Evolutionary conservation across 1,140 invertebrate species (phyloP), one percentile per base, ranked within the genome.

Genomic region (Lepidurus apus): DNA sequence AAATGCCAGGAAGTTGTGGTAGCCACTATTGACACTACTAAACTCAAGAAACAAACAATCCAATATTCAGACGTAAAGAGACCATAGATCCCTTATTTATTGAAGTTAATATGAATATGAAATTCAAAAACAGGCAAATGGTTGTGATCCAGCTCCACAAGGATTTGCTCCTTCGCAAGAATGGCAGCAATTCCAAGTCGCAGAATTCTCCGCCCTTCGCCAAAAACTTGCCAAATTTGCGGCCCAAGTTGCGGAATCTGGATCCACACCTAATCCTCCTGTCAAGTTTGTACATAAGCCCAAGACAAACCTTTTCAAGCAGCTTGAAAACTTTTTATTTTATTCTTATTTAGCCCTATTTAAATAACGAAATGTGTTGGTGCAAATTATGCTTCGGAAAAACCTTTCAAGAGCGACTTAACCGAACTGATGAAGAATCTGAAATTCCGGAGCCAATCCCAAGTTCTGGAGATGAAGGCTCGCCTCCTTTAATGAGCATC

Each of bases 111-210:
- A 26, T n/a, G 21, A 21, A 4, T n/a, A 8, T n/a, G 82, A n/a
- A 80, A 82, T 65, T 44, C 83, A 47, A 81, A 84, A 84, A 74
- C 75, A 82, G 83, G 82, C 85, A 82, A 83, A 84, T 79, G 83
- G 84, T 77, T 86, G 85, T 77, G 77, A 84, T 17, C 83, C 87
- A 80, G 87, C 87, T 24, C 88, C 89, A 45, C 80, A 77, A 47
- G 84, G 82, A 24, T 83, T 86, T 75, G 82, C 82, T 6, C 87
- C 88, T 26, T 82, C 84, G 0, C 10, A 84, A 17, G 82, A 86
- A 43, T 89, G 89, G 88, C 87, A 89, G 77, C 82, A 85, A 43
- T 82, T 82, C 80, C 88, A 89, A 82, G 81, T 88, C 0, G 84
- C 84, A 34, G 85, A 89, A 79, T 89, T 89, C 84, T 87, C 87